Evolutionary conservation across 2,113 vertebrate species (phyloP).

Genomic region (Thamnophis sirtalis): DNA sequence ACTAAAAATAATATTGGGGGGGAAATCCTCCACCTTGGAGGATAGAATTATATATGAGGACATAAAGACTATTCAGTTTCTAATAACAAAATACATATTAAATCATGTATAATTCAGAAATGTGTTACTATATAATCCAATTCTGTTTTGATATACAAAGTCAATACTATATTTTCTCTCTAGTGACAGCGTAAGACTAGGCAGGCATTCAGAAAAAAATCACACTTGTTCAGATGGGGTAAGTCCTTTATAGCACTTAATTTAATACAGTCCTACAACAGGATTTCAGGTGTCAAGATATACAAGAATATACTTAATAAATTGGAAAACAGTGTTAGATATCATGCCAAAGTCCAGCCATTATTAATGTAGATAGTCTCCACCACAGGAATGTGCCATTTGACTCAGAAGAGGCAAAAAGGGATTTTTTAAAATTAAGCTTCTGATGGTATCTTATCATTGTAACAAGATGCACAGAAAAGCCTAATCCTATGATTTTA

Average conservation of each 20-base stretch:
- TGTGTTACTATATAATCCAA: conserved; percentile 39
- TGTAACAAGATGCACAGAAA: conserved; percentile 56
- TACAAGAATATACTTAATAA: conserved; percentile 56
- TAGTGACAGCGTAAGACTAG: conserved; percentile 24
- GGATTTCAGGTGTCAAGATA: conserved; percentile 53
- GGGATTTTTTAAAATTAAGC: conserved; percentile 30
- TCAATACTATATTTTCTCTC: conserved; percentile 16
- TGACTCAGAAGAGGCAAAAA: conserved; percentile 35
- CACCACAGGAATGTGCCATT: conserved; percentile 35
- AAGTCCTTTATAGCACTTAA: conserved; percentile 68
- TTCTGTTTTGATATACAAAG: conserved; percentile 23
- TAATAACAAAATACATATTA: conserved; percentile 39
- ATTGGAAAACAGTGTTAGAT: conserved; percentile 47
- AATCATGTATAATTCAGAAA: conserved; percentile 15
- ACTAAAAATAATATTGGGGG: conserved; percentile 58
- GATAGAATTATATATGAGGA: not conserved
- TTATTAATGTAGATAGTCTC: conserved; percentile 41
- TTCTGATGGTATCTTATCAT: conserved; percentile 46
- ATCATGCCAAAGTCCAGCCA: conserved; percentile 46
- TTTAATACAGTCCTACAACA: conserved; percentile 64
- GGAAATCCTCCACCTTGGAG: conserved; percentile 23
- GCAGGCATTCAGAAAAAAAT: conserved; percentile 42
- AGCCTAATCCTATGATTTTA: conserved; percentile 35
- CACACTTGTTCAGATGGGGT: conserved; percentile 59
- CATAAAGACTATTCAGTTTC: conserved; percentile 39